phyloP scores from a whole-genome alignment of 2,113 vertebrate genomes.

The Callaeas wilsoni region DNA sequence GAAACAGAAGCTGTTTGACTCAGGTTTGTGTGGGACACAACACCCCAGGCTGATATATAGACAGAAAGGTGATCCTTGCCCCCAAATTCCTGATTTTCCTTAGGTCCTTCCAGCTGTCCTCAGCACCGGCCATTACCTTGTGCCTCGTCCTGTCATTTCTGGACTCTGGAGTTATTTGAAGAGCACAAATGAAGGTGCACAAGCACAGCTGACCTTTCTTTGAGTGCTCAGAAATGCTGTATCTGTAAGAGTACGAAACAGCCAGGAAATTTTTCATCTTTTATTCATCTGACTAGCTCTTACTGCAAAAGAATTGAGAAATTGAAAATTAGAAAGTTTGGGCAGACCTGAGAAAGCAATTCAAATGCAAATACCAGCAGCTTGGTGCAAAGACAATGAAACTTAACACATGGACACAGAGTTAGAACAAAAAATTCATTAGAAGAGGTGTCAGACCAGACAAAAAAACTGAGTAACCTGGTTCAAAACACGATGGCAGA shows the following conservation, averaged over 20 bases:
- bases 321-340: constrained; percentile 25
- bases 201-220: neutral
- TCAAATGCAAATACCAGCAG: constrained; percentile 53
- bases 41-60: neutral
- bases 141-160: neutral
- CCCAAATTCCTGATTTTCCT: neutral
- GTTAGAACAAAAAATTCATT: neutral
- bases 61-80: neutral
- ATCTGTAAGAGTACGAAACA: neutral
- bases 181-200: neutral
- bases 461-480: neutral
- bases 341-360: constrained; percentile 15
- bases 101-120: neutral
- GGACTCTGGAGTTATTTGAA: neutral
- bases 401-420: neutral
- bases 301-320: neutral
- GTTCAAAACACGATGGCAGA: neutral
- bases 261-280: constrained; percentile 47
- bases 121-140: neutral
- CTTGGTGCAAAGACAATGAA: neutral
- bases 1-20: neutral
- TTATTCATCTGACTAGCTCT: constrained; percentile 31
- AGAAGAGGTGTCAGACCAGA: neutral
- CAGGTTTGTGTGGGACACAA: neutral
- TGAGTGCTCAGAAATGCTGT: neutral